Percentiles rank a stretch among this genome's conserved stretches.
phyloP scores from a whole-genome alignment of 2,888 invertebrate species.

The Helobdella robusta region DNA sequence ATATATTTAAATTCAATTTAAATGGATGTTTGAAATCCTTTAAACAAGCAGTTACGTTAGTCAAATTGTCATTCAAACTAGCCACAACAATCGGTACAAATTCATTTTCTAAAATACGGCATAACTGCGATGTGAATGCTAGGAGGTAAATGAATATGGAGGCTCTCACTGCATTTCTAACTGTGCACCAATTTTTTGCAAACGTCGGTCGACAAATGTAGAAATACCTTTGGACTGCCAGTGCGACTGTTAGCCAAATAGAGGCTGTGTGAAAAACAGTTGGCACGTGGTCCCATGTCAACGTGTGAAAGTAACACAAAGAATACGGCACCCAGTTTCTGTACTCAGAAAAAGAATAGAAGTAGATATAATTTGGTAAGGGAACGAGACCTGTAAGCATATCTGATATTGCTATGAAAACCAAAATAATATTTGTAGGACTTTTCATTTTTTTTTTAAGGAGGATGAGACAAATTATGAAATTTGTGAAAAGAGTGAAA shows the following conservation, averaged over 20 bases:
- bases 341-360: constrained; percentile 80
- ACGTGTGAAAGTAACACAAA: constrained; percentile 65
- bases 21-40: constrained; percentile 22
- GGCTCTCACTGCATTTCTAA: constrained; percentile 61
- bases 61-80: constrained; percentile 45
- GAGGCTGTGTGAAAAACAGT: constrained; percentile 38
- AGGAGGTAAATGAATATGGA: constrained; percentile 63
- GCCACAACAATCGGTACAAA: constrained; percentile 58
- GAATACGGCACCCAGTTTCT: constrained; percentile 67
- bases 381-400: constrained; percentile 65
- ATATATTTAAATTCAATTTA: constrained; percentile 47
- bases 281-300: constrained; percentile 42
- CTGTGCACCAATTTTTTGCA: constrained; percentile 65
- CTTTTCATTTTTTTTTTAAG: constrained; percentile 73
- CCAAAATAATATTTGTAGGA: constrained; percentile 77
- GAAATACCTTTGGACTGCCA: constrained; percentile 69
- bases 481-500: constrained; percentile 77
- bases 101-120: constrained; percentile 68
- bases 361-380: constrained; percentile 66
- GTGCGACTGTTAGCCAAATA: constrained; percentile 31
- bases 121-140: constrained; percentile 61
- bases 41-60: constrained; percentile 36
- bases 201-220: constrained; percentile 85
- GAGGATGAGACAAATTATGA: constrained; percentile 77
- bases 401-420: constrained; percentile 92